These are phyloP conservation scores for Littorina saxatilis DNA, from an alignment of 1,140 invertebrate genomes.

Conservation along the genomic window DNA sequence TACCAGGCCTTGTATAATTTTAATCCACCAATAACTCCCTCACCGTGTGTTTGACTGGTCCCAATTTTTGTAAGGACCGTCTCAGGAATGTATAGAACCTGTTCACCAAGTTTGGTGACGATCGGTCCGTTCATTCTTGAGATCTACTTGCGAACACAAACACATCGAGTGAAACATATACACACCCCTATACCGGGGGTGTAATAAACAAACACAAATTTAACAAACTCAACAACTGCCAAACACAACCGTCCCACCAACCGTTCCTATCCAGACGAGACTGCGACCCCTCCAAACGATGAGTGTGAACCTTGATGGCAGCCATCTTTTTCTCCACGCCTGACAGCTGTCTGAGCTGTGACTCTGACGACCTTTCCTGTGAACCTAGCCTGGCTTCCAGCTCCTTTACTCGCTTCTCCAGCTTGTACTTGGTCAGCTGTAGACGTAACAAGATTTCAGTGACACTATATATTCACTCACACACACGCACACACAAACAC, in stretches of 20 bases:
- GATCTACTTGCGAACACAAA: no score
- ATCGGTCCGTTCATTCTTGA: no score
- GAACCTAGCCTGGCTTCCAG: slow-evolving; percentile 39
- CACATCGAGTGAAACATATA: no score
- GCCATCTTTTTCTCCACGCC: slow-evolving; percentile 42
- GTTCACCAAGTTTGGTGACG: no score
- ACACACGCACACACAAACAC: slow-evolving; percentile 19
- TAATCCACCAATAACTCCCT: no score
- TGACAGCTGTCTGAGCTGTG: slow-evolving; percentile 40
- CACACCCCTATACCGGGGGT: no score
- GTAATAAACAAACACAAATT: neutral
- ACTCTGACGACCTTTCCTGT: slow-evolving; percentile 28
- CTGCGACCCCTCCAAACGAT: slow-evolving; percentile 35
- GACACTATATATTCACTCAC: neutral
- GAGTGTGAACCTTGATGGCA: slow-evolving; percentile 28
- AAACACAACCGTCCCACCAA: slow-evolving; percentile 26
- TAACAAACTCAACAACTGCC: neutral
- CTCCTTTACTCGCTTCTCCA: slow-evolving; percentile 44
- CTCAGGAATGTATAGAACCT: no score
- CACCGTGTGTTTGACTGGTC: no score
- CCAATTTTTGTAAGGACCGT: no score
- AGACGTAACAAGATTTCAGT: neutral
- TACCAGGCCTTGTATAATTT: no score
- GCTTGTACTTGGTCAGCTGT: slow-evolving; percentile 43
- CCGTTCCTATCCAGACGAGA: slow-evolving; percentile 40